Percentiles rank a stretch among this genome's conserved stretches.
phyloP scores from a whole-genome alignment of 1,140 invertebrate species.

The Ephestia elutella region DNA sequence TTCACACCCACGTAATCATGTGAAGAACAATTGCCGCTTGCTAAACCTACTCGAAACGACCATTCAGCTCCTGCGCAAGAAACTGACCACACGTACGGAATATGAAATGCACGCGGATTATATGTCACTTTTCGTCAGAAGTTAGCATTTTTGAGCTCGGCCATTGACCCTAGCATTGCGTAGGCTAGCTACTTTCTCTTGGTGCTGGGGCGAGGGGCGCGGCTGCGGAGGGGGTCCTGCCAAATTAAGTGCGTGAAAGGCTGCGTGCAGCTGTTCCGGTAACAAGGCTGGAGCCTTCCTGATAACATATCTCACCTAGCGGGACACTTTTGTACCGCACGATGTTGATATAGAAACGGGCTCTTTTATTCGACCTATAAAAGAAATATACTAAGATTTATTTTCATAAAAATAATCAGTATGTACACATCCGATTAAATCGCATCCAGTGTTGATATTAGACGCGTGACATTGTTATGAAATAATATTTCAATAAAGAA shows the following conservation, averaged over 20 bases:
- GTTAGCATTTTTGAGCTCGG: conserved; percentile 69
- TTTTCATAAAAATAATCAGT: no score
- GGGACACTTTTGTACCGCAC: background rate
- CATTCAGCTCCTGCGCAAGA: conserved; percentile 60
- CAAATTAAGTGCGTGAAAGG: conserved; percentile 72
- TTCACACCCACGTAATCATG: background rate
- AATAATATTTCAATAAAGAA: no score
- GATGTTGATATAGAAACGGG: background rate
- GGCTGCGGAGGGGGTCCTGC: conserved; percentile 62
- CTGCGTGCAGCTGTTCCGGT: conserved; percentile 47
- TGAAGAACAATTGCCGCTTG: conserved; percentile 10
- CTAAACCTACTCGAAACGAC: conserved; percentile 54
- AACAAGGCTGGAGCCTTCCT: conserved; percentile 9
- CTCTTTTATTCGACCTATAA: no score
- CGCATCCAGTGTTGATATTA: no score
- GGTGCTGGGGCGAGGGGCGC: conserved; percentile 48
- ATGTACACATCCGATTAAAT: no score
- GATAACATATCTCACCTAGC: background rate
- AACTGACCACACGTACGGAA: conserved; percentile 67
- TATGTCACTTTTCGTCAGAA: conserved; percentile 72
- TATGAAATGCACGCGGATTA: conserved; percentile 66
- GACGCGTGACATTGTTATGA: no score
- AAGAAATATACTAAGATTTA: no score
- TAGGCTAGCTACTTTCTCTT: conserved; percentile 73
- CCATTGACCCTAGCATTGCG: conserved; percentile 70